Base-by-base conservation (phyloP, 2,113 vertebrate genomes). In the Caranx melampygus region DNA sequence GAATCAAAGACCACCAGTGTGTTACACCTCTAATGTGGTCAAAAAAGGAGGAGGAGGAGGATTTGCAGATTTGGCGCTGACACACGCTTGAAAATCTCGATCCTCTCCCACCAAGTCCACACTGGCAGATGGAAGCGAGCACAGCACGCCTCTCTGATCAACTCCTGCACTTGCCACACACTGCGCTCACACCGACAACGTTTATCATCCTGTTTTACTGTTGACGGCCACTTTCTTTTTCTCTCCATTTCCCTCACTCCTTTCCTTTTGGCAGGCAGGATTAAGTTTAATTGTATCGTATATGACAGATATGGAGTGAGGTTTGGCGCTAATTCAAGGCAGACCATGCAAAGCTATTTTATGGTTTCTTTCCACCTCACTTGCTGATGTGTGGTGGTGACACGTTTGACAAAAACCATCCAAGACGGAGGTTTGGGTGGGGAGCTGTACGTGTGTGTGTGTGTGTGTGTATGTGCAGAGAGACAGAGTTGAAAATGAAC, bases 241-340 rank as follows among this genome's bases (percentile, higher is more conserved):
- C 35, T 14, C 69, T 44, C 35, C 42, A 2, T 34, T 72, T 21
- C 64, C 79, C 72, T 73, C n/a, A 3, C 67, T 59, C 6, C 52
- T 72, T 70, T 81, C 57, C 71, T 82, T 75, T 76, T 87, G 86
- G 82, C 90, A 88, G 87, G 84, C 83, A 42, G 90, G 81, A 90
- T 91, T 91, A 84, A 61, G 70, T 92, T 91, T 92, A 90, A 93
- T 90, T 91, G 87, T 88, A 89, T 93, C 87, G 80, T 94, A 88
- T 83, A 91, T 90, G 92, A 90, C 89, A 87, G 87, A 87, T 86
- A 88, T 79, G 65, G 82, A 89, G 75, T 89, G 91, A 92, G 91
- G 89, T 88, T 90, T 94, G 89, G 89, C 82, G 12, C 62, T 75
- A 72, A 89, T 69, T 94, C 91, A 90, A 92, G 73, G 75, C 91